These are phyloP conservation scores for Drosophila hamatofila DNA, from an alignment of 2,888 invertebrate species.

Conservation along the genomic window DNA sequence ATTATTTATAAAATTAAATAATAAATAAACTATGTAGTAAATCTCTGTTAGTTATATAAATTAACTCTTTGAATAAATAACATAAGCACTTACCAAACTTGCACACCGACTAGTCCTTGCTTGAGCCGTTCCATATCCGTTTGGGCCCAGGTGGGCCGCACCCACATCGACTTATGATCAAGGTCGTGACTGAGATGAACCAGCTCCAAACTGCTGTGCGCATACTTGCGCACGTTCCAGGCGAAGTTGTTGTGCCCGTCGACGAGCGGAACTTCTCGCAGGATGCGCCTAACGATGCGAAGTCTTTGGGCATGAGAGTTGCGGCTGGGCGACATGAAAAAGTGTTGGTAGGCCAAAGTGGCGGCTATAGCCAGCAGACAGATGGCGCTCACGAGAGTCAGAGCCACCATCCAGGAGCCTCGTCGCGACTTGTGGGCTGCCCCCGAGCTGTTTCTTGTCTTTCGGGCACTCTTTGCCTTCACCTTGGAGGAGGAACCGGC, in stretches of 20 bases:
- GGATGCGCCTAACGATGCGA: constrained; percentile 84
- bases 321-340: constrained; percentile 84
- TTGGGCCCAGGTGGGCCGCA: constrained; percentile 95
- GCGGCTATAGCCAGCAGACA: constrained; percentile 83
- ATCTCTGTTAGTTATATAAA: too few relatives aligned
- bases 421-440: constrained; percentile 73
- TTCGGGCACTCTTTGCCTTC: constrained; percentile 65
- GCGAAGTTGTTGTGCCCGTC: constrained; percentile 95
- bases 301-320: constrained; percentile 85
- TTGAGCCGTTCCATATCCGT: constrained; percentile 95
- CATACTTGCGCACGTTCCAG: constrained; percentile 95
- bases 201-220: constrained; percentile 90
- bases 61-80: too few relatives aligned
- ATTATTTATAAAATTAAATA: too few relatives aligned
- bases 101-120: constrained; percentile 94
- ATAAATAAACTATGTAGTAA: too few relatives aligned
- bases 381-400: constrained; percentile 83
- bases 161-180: constrained; percentile 90
- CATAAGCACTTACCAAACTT: constrained; percentile 89
- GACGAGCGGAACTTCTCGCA: constrained; percentile 84
- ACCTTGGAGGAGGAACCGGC: constrained; percentile 46
- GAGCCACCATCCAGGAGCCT: constrained; percentile 82
- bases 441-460: constrained; percentile 42
- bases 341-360: constrained; percentile 83
- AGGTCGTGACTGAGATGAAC: constrained; percentile 83